Percentiles rank a stretch among this genome's conserved stretches.
Evolutionary conservation across 2,113 vertebrate genomes (phyloP).

Genomic region (Podilymbus podiceps): DNA sequence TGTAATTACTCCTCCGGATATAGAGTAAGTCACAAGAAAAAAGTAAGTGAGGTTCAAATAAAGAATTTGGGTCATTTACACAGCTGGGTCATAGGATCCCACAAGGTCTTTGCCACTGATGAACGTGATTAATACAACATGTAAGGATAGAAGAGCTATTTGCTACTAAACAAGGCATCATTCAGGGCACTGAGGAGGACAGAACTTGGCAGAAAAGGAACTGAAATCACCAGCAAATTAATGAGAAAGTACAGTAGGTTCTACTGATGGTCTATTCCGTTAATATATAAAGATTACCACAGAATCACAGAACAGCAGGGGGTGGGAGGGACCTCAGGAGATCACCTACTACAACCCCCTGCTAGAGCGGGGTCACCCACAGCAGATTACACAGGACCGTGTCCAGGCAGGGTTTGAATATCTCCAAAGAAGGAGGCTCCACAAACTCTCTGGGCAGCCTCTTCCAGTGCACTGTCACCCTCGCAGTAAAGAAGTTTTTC

Average conservation of each 20-base stretch:
- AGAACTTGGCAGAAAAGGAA: not conserved
- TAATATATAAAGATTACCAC: not conserved
- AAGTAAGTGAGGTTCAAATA: not conserved
- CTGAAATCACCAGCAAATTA: not conserved
- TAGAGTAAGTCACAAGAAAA: not conserved
- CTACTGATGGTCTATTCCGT: not conserved
- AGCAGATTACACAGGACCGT: too few relatives aligned
- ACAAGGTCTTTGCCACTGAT: not conserved
- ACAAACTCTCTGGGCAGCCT: too few relatives aligned
- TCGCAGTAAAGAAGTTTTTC: too few relatives aligned
- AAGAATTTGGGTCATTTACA: not conserved
- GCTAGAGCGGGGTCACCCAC: too few relatives aligned
- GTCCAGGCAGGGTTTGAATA: too few relatives aligned
- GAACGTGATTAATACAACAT: not conserved
- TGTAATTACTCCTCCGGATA: not conserved
- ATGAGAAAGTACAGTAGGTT: not conserved
- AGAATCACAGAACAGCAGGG: too few relatives aligned
- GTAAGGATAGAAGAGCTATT: not conserved
- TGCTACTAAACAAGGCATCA: not conserved
- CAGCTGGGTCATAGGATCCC: not conserved
- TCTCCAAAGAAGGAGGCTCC: too few relatives aligned
- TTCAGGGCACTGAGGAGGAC: not conserved
- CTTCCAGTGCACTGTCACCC: too few relatives aligned
- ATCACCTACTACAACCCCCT: too few relatives aligned
- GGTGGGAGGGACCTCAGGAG: too few relatives aligned